phyloP scores from a whole-genome alignment of 2,113 vertebrate species.

The Microcebus griseorufus region DNA sequence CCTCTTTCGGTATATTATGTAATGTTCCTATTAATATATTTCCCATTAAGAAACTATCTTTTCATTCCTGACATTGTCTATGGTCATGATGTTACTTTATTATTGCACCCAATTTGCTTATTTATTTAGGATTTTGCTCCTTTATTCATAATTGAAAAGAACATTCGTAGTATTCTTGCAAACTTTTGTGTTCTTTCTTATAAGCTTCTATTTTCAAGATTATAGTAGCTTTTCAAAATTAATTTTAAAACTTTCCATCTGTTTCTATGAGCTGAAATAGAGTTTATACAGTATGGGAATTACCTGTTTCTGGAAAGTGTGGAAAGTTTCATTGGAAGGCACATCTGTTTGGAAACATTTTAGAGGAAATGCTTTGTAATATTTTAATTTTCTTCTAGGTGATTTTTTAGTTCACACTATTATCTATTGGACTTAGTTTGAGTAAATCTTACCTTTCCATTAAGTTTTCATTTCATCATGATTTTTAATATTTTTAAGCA shows the following conservation, averaged over 20 bases:
- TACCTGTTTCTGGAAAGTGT: constrained; percentile 59
- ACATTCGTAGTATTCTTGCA: neutral
- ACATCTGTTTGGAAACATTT: constrained; percentile 58
- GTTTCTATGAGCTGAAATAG: constrained; percentile 48
- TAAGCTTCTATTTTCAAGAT: constrained; percentile 43
- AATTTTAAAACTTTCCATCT: constrained; percentile 57
- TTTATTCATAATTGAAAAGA: neutral
- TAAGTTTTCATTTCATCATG: neutral
- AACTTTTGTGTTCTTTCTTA: neutral
- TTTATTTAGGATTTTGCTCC: constrained; percentile 14
- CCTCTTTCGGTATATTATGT: neutral
- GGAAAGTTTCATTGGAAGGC: constrained; percentile 25
- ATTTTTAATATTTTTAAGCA: constrained; percentile 41
- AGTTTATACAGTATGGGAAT: constrained; percentile 54
- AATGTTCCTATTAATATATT: neutral
- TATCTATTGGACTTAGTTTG: neutral
- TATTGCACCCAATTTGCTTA: neutral
- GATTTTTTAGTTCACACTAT: neutral
- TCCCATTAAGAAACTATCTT: neutral
- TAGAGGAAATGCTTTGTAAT: constrained; percentile 4
- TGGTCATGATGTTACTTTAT: neutral
- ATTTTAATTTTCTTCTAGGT: constrained; percentile 30
- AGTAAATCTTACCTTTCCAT: neutral
- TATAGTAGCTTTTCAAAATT: constrained; percentile 55
- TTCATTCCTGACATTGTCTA: constrained; percentile 10